These are phyloP conservation scores for Agriopis marginaria DNA, from an alignment of 2,888 invertebrate species.

Conservation along the genomic window DNA sequence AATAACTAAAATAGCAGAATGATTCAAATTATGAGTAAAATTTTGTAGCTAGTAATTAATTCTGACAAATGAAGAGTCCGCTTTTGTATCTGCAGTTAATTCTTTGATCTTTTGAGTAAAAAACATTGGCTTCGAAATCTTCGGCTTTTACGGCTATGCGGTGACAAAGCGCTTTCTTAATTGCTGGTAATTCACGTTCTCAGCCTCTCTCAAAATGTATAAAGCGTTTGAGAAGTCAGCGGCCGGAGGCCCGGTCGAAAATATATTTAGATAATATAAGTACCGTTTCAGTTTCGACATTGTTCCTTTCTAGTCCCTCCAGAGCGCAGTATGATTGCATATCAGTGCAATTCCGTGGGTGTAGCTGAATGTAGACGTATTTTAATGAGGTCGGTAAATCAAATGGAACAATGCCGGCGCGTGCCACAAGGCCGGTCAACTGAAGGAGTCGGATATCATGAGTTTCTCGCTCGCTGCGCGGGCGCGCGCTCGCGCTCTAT, in stretches of 20 bases:
- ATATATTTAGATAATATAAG: slow-evolving; percentile 43
- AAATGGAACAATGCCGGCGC: slow-evolving; percentile 75
- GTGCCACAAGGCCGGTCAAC: slow-evolving; percentile 83
- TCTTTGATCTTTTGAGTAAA: slow-evolving; percentile 1
- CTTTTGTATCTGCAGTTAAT: slow-evolving; percentile 25
- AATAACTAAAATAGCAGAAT: slow-evolving; percentile 47
- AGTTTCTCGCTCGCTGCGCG: slow-evolving; percentile 66
- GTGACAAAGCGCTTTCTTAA: slow-evolving; percentile 48
- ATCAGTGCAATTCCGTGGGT: slow-evolving; percentile 53
- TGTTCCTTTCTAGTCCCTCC: slow-evolving; percentile 56
- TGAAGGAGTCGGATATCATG: slow-evolving; percentile 72
- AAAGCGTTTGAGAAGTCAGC: slow-evolving; percentile 49
- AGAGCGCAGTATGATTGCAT: slow-evolving; percentile 42
- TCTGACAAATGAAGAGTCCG: slow-evolving; percentile 21
- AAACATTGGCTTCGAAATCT: slow-evolving; percentile 15
- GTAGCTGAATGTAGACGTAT: slow-evolving; percentile 59
- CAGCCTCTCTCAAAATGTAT: slow-evolving; percentile 46
- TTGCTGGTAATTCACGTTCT: slow-evolving; percentile 45
- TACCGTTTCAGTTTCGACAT: slow-evolving; percentile 56
- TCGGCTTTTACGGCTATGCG: slow-evolving; percentile 11
- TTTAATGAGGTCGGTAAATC: slow-evolving; percentile 74
- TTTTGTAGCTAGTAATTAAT: slow-evolving; percentile 60
- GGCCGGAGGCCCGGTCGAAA: slow-evolving; percentile 49
- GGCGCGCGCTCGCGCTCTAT: slow-evolving; percentile 56
- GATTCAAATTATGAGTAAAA: slow-evolving; percentile 55